phyloP scores from a whole-genome alignment of 2,113 vertebrate species.

The Takifugu flavidus region DNA sequence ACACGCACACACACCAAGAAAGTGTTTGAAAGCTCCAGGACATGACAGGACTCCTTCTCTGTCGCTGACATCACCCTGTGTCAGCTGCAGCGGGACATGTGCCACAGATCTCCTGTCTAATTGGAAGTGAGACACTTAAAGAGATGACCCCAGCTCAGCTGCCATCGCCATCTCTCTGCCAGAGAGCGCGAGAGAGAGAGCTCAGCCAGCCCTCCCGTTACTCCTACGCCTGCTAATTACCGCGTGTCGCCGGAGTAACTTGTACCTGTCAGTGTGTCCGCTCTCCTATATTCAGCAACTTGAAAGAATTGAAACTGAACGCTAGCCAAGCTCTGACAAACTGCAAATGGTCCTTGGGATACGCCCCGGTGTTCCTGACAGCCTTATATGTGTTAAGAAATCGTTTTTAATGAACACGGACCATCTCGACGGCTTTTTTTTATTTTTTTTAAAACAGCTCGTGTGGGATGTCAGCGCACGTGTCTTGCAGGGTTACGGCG shows the following conservation, averaged over 20 bases:
- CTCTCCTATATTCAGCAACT: slow-evolving; percentile 67
- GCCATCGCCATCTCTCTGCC: slow-evolving; percentile 52
- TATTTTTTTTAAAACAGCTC: slow-evolving; percentile 7
- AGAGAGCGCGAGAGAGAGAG: slow-evolving; percentile 32
- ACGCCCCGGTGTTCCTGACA: slow-evolving; percentile 55
- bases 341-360: slow-evolving; percentile 68
- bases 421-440: slow-evolving; percentile 25
- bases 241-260: slow-evolving; percentile 68
- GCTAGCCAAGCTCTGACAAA: slow-evolving; percentile 66
- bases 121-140: slow-evolving; percentile 70
- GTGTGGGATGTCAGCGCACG: slow-evolving; percentile 33
- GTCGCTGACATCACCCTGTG: slow-evolving; percentile 51
- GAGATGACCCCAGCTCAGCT: slow-evolving; percentile 60
- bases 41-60: slow-evolving; percentile 60
- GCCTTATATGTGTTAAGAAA: slow-evolving; percentile 50
- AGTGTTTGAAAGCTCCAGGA: slow-evolving; percentile 50
- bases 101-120: slow-evolving; percentile 64
- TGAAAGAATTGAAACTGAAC: slow-evolving; percentile 71
- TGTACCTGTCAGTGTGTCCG: slow-evolving; percentile 68
- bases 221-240: slow-evolving; percentile 72
- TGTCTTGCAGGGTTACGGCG: slow-evolving; percentile 19
- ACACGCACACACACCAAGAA: no score
- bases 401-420: slow-evolving; percentile 60
- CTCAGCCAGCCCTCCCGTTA: slow-evolving; percentile 43
- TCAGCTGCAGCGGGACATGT: slow-evolving; percentile 46